Conservation (phyloP, 2,888 invertebrate species). For the Molorchus minor region DNA sequence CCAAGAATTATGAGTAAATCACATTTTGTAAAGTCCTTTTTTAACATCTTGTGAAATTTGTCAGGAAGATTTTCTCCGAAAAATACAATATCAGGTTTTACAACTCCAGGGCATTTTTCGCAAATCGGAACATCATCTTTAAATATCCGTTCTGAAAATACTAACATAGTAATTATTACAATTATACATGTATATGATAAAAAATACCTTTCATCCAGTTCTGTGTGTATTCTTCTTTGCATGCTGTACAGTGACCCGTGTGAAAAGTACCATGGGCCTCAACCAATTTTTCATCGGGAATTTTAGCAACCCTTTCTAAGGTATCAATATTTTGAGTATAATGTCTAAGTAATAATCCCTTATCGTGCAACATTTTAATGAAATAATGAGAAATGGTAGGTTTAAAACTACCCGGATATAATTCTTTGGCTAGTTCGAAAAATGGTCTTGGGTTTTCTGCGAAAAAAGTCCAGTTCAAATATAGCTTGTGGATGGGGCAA, state of each 20-base stretch:
- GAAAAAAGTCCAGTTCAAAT: constrained; percentile 91
- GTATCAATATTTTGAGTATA: constrained; percentile 96
- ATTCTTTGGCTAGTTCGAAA: constrained; percentile 87
- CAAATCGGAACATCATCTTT: constrained; percentile 81
- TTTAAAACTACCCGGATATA: constrained; percentile 87
- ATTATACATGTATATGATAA: not conserved
- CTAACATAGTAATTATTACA: constrained; percentile 2
- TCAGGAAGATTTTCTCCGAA: constrained; percentile 91
- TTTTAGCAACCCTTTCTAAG: constrained; percentile 84
- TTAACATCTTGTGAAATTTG: constrained; percentile 75
- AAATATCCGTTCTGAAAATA: constrained; percentile 74
- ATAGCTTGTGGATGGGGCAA: constrained; percentile 92
- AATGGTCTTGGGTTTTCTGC: constrained; percentile 90
- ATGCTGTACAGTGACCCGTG: constrained; percentile 85
- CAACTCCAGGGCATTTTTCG: constrained; percentile 72
- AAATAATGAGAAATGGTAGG: constrained; percentile 94
- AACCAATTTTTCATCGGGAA: constrained; percentile 85
- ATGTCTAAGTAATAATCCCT: constrained; percentile 78
- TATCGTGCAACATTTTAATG: constrained; percentile 82
- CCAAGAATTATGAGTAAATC: constrained; percentile 95
- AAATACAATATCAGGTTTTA: constrained; percentile 96
- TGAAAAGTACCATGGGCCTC: constrained; percentile 96
- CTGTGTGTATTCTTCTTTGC: constrained; percentile 75
- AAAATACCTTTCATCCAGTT: constrained; percentile 85
- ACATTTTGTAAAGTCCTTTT: constrained; percentile 82